These are phyloP conservation scores for Tragelaphus oryx DNA, from an alignment of 2,797 vertebrate genomes.

Conservation along the genomic window DNA sequence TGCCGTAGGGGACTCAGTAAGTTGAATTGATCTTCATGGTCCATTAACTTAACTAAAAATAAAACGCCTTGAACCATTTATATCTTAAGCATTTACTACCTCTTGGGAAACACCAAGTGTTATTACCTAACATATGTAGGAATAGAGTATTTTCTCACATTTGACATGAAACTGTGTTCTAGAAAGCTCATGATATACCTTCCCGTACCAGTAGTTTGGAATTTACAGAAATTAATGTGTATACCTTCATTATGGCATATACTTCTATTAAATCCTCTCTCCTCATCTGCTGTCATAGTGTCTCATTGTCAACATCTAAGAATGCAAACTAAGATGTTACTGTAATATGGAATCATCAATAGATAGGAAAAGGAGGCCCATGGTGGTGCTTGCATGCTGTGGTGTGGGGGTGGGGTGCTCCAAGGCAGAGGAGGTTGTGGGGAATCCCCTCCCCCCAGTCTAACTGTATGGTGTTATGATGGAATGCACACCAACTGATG, in stretches of 20 bases:
- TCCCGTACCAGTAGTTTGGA: neutral
- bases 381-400: neutral
- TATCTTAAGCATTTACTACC: neutral
- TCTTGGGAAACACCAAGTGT: neutral
- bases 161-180: neutral
- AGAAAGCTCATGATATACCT: neutral
- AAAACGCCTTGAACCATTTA: neutral
- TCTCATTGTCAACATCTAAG: neutral
- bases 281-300: neutral
- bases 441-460: neutral
- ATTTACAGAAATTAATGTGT: neutral
- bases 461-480: neutral
- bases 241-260: neutral
- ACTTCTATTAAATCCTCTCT: neutral
- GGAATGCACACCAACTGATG: neutral
- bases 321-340: neutral
- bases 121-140: neutral
- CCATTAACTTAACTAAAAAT: neutral
- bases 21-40: neutral
- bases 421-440: neutral
- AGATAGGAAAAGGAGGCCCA: neutral
- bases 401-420: fast-evolving
- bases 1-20: neutral
- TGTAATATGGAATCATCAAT: neutral
- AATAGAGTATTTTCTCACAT: neutral